Percentiles rank a stretch among this genome's conserved stretches.
Evolutionary conservation across 2,888 invertebrate species (phyloP).

Genomic region (Lordiphosa andalusiaca): DNA sequence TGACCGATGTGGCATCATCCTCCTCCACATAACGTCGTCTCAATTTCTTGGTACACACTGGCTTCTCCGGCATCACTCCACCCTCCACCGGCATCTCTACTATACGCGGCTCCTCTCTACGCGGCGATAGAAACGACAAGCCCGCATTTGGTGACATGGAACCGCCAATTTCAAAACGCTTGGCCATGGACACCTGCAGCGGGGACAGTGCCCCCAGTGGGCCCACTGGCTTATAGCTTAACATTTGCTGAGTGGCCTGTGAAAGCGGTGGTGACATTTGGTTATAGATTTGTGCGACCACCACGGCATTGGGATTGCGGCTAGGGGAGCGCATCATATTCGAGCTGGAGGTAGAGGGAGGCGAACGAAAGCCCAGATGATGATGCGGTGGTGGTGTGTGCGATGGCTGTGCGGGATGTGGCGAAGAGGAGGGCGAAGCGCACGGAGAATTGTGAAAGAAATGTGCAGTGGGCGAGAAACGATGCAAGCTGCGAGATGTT

Average conservation of each 20-base stretch:
- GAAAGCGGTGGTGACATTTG: slow-evolving; percentile 77
- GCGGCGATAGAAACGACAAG: slow-evolving; percentile 77
- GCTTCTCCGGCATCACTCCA: slow-evolving; percentile 76
- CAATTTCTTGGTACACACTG: slow-evolving; percentile 79
- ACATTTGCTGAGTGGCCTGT: slow-evolving; percentile 76
- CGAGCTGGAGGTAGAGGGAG: slow-evolving; percentile 69
- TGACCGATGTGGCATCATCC: slow-evolving; percentile 80
- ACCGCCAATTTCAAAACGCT: slow-evolving; percentile 77
- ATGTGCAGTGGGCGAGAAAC: slow-evolving; percentile 62
- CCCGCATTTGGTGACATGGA: slow-evolving; percentile 78
- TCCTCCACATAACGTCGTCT: slow-evolving; percentile 80
- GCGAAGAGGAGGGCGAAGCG: slow-evolving; percentile 80
- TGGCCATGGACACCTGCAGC: slow-evolving; percentile 78
- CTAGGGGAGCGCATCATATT: slow-evolving; percentile 77
- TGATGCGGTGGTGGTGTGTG: slow-evolving; percentile 54
- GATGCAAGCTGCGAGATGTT: slow-evolving; percentile 57
- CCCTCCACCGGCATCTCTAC: slow-evolving; percentile 77
- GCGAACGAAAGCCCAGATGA: slow-evolving; percentile 77
- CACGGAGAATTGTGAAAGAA: slow-evolving; percentile 80
- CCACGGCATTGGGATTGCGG: slow-evolving; percentile 62
- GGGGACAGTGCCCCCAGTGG: slow-evolving; percentile 78
- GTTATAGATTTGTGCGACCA: slow-evolving; percentile 58
- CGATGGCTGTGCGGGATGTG: slow-evolving; percentile 66
- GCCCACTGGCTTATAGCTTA: slow-evolving; percentile 77
- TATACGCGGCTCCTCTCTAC: slow-evolving; percentile 78